Evolutionary conservation across 2,113 vertebrate species (phyloP).

Genomic region (Alethe diademata): DNA sequence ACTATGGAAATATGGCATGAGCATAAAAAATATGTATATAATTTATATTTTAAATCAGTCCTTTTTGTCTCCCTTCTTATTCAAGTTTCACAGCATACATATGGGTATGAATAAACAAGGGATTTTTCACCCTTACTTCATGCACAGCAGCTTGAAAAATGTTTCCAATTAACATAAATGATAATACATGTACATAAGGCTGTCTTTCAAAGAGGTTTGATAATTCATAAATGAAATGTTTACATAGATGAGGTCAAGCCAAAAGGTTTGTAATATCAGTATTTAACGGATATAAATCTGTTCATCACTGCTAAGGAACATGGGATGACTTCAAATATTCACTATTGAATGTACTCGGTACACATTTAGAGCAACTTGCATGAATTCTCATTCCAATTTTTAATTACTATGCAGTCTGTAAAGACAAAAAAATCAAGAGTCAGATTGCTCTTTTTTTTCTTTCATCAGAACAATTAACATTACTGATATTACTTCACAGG

Average conservation of each 20-base stretch:
- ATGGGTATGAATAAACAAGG: conserved; percentile 31
- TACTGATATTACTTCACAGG: not conserved
- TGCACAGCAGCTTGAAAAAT: conserved; percentile 33
- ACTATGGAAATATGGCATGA: not conserved
- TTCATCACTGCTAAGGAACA: conserved; percentile 6
- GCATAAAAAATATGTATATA: not conserved
- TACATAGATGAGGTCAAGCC: conserved; percentile 24
- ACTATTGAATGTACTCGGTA: not conserved
- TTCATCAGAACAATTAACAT: conserved; percentile 56
- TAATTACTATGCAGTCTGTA: conserved; percentile 41
- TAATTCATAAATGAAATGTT: conserved; percentile 13
- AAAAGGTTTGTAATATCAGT: conserved; percentile 18
- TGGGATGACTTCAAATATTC: not conserved
- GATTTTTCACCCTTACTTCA: conserved; percentile 22
- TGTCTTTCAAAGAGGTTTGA: conserved; percentile 33
- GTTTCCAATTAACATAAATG: conserved; percentile 4
- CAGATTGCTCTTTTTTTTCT: conserved; percentile 37
- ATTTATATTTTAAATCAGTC: not conserved
- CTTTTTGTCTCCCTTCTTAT: not conserved
- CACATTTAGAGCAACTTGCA: not conserved
- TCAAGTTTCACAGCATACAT: conserved; percentile 3
- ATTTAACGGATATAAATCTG: conserved; percentile 43
- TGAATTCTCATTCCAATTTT: conserved; percentile 47
- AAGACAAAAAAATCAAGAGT: conserved; percentile 26
- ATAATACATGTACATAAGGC: not conserved